Conservation (phyloP, 1,140 invertebrate species). For the Asbolus verrucosus region DNA sequence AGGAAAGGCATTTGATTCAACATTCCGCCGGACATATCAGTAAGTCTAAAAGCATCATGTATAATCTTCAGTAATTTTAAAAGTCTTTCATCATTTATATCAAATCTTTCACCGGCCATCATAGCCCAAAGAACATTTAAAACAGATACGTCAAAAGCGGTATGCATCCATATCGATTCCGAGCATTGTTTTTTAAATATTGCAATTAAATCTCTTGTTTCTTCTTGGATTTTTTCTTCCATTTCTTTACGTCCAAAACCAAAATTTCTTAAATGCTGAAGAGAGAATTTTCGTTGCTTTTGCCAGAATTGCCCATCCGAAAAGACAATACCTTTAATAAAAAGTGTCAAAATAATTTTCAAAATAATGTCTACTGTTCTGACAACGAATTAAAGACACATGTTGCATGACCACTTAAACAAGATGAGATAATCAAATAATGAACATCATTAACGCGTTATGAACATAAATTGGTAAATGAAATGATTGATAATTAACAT, state of each 20-base stretch:
- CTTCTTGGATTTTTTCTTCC: slow-evolving; percentile 70
- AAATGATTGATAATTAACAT: too few relatives aligned
- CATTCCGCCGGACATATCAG: slow-evolving; percentile 76
- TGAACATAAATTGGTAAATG: too few relatives aligned
- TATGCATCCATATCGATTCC: slow-evolving; percentile 66
- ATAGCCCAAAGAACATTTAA: slow-evolving; percentile 81
- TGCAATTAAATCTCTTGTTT: slow-evolving; percentile 69
- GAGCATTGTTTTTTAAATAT: slow-evolving; percentile 59
- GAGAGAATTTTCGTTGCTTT: slow-evolving; percentile 71
- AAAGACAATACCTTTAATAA: slow-evolving; percentile 72
- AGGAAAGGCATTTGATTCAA: slow-evolving; percentile 76
- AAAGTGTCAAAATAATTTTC: background rate
- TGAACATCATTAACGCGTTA: too few relatives aligned
- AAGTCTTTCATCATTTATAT: slow-evolving; percentile 68
- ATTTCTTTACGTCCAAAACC: slow-evolving; percentile 73
- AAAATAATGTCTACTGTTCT: background rate
- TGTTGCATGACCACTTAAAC: too few relatives aligned
- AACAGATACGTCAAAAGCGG: slow-evolving; percentile 72
- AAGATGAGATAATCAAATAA: too few relatives aligned
- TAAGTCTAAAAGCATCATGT: slow-evolving; percentile 70
- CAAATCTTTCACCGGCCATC: slow-evolving; percentile 74
- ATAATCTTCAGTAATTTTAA: slow-evolving; percentile 68
- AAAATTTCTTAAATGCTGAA: slow-evolving; percentile 72
- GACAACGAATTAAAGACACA: too few relatives aligned
- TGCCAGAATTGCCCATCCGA: slow-evolving; percentile 73